Evolutionary conservation across 1,140 invertebrate genomes (phyloP).

Genomic region (Ganaspis sp.): DNA sequence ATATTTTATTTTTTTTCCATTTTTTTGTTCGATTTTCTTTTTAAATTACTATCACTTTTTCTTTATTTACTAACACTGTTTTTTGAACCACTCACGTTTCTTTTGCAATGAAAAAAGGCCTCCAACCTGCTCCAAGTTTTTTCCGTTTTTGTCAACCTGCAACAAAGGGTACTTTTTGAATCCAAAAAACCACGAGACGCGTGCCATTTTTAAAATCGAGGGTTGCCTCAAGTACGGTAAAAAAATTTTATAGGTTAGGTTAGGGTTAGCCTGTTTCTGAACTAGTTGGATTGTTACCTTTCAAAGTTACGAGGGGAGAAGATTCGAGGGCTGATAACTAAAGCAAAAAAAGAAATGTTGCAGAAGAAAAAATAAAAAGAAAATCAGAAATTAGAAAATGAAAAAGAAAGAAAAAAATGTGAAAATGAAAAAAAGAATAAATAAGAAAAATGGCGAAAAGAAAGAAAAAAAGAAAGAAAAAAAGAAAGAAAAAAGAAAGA

Average conservation of each 20-base stretch:
- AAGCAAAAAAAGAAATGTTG: no score
- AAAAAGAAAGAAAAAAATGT: slow-evolving; percentile 34
- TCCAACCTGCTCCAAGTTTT: no score
- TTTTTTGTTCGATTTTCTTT: no score
- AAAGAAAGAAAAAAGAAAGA: slow-evolving; percentile 29
- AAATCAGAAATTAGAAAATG: slow-evolving; percentile 13
- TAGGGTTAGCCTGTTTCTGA: slow-evolving; percentile 4
- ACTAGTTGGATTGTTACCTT: not conserved
- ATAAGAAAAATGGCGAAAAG: slow-evolving; percentile 11
- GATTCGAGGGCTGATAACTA: no score
- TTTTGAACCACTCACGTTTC: no score
- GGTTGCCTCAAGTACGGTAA: slow-evolving; percentile 40
- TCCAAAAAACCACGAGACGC: slow-evolving; percentile 57
- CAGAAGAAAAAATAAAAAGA: no score
- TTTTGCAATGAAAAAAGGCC: no score
- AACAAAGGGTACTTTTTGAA: slow-evolving; percentile 43
- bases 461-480: slow-evolving; percentile 45
- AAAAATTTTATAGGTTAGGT: slow-evolving; percentile 27
- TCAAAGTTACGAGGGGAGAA: no score
- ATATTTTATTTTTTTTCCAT: no score
- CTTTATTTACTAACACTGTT: no score
- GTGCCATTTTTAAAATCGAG: slow-evolving; percentile 64
- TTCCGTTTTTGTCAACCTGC: not conserved
- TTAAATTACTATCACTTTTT: no score
- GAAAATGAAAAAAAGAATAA: slow-evolving; percentile 33